Base-by-base conservation (phyloP, 2,797 vertebrate genomes). In the Phataginus tetradactyla region DNA sequence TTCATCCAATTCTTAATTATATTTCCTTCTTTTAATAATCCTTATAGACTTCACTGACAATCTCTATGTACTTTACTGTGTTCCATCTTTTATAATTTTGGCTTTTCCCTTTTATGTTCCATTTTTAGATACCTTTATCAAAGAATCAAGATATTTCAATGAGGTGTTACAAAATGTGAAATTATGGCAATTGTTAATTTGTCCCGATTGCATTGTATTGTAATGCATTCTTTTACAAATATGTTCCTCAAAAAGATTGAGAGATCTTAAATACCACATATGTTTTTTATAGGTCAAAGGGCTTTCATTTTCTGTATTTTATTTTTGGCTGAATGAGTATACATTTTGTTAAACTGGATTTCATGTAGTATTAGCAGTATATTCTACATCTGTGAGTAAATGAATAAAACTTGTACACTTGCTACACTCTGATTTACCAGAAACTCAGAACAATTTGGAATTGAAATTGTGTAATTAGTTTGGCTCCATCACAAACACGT, bases 401-500 rank as follows among this genome's bases (percentile, higher is more conserved):
- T 79, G 68, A 96, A 81, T 90, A 94, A 90, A 96, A 92, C 37
- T 75, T 92, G 63, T 92, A 86, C n/a, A 55, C 61, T 66, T 21
- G 84, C 68, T 75, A 75, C 45, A 93, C 72, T 92, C 88, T 81
- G 92, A 95, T 97, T 97, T 97, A 84, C 66, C 61, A 89, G 94
- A 88, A 92, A 93, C 85, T 88, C 94, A 88, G 90, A 92, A 90
- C 87, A 75, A 51, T 95, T 95, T 89, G 37, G 37, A 49, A 95
- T 85, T 94, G 91, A 96, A 96, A 96, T 93, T 95, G 86, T 78
- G 64, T 95, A 95, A 97, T 97, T 95, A 92, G 80, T 86, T 96
- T 97, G 95, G 95, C 97, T 97, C 90, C 59, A 37, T 66, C 77
- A 91, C 55, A 96, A 84, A 64, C 97, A 97, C 53, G 39, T 86